phyloP scores from a whole-genome alignment of 2,888 invertebrate genomes.

The Drosophila paracracens region DNA sequence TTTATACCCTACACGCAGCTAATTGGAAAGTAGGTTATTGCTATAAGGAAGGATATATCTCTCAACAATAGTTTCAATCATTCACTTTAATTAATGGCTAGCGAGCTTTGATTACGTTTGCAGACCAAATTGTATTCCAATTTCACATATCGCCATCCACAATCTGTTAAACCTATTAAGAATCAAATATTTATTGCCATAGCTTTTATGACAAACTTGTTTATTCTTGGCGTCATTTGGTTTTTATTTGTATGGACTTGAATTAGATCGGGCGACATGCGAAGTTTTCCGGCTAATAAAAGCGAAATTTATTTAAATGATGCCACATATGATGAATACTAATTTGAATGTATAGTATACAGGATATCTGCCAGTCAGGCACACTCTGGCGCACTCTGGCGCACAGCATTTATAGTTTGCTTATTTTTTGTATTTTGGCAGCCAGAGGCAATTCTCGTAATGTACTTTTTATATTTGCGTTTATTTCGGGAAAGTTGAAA shows the following conservation, averaged over 20 bases:
- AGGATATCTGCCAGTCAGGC: slow-evolving; percentile 17
- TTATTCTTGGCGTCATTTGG: background rate
- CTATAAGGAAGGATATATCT: background rate
- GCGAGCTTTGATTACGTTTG: background rate
- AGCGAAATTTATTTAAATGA: background rate
- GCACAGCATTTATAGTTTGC: background rate
- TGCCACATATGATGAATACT: too few species aligned
- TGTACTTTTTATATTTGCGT: slow-evolving; percentile 59
- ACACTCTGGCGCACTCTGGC: fast-evolving
- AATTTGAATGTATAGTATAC: too few species aligned
- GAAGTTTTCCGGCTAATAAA: background rate
- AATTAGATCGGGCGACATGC: background rate
- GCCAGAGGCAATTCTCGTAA: slow-evolving; percentile 49
- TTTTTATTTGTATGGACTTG: background rate
- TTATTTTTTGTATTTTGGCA: slow-evolving; percentile 2
- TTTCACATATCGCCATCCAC: background rate
- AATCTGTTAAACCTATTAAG: background rate
- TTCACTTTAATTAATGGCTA: background rate
- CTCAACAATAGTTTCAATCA: background rate
- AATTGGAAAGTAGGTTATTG: background rate
- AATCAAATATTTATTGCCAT: background rate
- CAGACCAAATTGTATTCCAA: background rate
- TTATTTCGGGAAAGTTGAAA: slow-evolving; percentile 60
- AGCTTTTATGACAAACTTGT: background rate
- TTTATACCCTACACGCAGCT: slow-evolving; percentile 16